A percentile compares a stretch with the other conserved stretches of the same genome.
Evolutionary conservation across 2,888 invertebrate genomes (phyloP).

Genomic region (Lypha dubia): DNA sequence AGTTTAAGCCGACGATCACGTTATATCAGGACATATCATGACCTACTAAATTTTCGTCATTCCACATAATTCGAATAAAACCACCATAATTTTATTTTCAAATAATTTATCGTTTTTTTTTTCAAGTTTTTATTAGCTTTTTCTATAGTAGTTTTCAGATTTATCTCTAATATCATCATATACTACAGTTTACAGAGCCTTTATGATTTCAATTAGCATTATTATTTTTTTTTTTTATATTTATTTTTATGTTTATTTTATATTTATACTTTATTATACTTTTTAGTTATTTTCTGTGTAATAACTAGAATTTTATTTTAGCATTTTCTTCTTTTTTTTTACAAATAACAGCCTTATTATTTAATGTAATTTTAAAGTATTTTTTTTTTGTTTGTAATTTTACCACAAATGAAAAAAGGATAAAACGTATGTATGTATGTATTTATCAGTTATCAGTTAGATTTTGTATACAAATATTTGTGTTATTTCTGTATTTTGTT

Average conservation of each 20-base stretch:
- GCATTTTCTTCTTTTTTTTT: constrained; percentile 73
- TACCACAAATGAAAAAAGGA: constrained; percentile 40
- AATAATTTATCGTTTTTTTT: constrained; percentile 59
- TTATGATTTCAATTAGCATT: constrained; percentile 55
- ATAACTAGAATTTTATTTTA: constrained; percentile 55
- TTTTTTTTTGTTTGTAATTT: constrained; percentile 1
- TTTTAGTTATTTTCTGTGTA: constrained; percentile 30
- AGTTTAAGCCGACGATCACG: too few species aligned
- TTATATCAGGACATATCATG: too few species aligned
- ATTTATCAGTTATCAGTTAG: constrained; percentile 59
- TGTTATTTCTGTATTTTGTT: constrained; percentile 42
- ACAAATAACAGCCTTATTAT: constrained; percentile 83
- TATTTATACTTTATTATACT: too few species aligned
- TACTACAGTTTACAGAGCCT: constrained; percentile 63
- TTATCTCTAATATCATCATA: constrained; percentile 48
- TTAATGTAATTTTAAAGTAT: constrained; percentile 75
- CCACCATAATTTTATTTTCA: constrained; percentile 25
- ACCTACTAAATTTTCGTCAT: not conserved
- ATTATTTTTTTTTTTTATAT: too few species aligned
- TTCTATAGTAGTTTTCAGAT: constrained; percentile 43
- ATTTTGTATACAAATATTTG: constrained; percentile 25
- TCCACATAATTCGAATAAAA: constrained; percentile 36
- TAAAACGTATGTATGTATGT: too few species aligned
- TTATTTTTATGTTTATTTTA: too few species aligned
- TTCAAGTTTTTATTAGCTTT: constrained; percentile 67